Evolutionary conservation across 2,113 vertebrate genomes (phyloP), one percentile per base, ranked within the genome.

Genomic region (Alethe castanea): DNA sequence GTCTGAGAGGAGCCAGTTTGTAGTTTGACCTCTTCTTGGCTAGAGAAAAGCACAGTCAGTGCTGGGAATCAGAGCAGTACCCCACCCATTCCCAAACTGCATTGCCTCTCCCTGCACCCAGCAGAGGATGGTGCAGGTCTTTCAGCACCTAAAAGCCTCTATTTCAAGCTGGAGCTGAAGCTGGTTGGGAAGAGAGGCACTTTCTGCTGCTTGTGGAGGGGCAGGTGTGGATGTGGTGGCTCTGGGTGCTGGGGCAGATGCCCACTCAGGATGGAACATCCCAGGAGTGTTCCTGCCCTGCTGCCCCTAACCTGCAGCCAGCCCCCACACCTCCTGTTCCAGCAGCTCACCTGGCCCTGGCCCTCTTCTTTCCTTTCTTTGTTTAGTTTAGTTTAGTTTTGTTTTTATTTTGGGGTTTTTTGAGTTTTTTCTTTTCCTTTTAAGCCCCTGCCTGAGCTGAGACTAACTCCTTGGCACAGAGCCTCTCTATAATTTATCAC

Each of bases 11-110:
- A 69, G 8, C 2, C 23, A 14, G 12, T 14, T 22, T 31, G 31
- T 9, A 79, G 12, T 31, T 24, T 62, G 14, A 11, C 6, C 24
- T 42, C 5, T 8, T 31, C 33, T 28, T 22, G 33, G 14, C n/a
- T 19, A 69, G 40, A 53, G 19, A 31, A 64, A 28, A 80, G 40
- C 40, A 35, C 20, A 8, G 29, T 24, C 31, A 24, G 3, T 20
- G 31, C 0, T 19, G 9, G 24, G 45, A 67, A 22, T 1, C 1
- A 3, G 40, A 26, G 19, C 29, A 9, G 15, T 12, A 11, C 3
- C 19, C 35, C 33, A 2, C 19, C 38, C 5, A 2, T 23, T 42
- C 64, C 61, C 47, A 50, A 17, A 33, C 6, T 28, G 35, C 57
- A 66, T 25, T 19, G 10, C 25, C 25, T 62, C 17, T 66, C 42